Evolutionary conservation across 2,888 invertebrate genomes (phyloP).

Genomic region (Hemithea aestivaria): DNA sequence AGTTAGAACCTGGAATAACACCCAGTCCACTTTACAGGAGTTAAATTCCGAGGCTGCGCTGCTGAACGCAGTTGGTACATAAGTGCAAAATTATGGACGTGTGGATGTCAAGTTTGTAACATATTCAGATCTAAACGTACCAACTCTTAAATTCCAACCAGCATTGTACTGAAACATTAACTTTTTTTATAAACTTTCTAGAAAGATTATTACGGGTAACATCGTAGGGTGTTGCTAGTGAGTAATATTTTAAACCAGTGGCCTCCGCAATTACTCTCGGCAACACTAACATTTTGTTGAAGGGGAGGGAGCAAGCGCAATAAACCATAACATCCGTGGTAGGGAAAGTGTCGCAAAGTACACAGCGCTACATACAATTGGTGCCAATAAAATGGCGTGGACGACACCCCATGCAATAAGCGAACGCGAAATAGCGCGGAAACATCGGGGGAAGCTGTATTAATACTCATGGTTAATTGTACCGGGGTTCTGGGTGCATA

Average conservation of each 20-base stretch:
- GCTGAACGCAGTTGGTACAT: too few relatives aligned
- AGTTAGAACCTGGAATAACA: too few relatives aligned
- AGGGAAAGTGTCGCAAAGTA: constrained; percentile 70
- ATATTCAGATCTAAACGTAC: too few relatives aligned
- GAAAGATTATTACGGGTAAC: too few relatives aligned
- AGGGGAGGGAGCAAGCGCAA: constrained; percentile 41
- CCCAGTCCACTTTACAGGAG: too few relatives aligned
- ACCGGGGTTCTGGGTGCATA: constrained; percentile 45
- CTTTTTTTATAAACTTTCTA: too few relatives aligned
- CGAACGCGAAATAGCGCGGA: constrained; percentile 70
- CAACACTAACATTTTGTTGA: constrained; percentile 36
- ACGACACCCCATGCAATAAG: constrained; percentile 72
- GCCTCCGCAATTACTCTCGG: constrained; percentile 42
- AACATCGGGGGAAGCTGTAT: constrained; percentile 73
- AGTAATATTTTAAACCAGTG: constrained; percentile 26
- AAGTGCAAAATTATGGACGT: too few relatives aligned
- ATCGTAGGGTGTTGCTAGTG: too few relatives aligned
- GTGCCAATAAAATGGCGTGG: constrained; percentile 70
- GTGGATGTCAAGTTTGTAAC: too few relatives aligned
- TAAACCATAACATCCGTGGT: constrained; percentile 68
- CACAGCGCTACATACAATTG: constrained; percentile 65
- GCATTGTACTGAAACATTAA: too few relatives aligned
- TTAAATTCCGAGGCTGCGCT: too few relatives aligned
- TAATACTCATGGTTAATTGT: constrained; percentile 78
- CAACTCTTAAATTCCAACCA: too few relatives aligned